Evolutionary conservation across 2,113 vertebrate species (phyloP).

Genomic region (Oreochromis aureus): DNA sequence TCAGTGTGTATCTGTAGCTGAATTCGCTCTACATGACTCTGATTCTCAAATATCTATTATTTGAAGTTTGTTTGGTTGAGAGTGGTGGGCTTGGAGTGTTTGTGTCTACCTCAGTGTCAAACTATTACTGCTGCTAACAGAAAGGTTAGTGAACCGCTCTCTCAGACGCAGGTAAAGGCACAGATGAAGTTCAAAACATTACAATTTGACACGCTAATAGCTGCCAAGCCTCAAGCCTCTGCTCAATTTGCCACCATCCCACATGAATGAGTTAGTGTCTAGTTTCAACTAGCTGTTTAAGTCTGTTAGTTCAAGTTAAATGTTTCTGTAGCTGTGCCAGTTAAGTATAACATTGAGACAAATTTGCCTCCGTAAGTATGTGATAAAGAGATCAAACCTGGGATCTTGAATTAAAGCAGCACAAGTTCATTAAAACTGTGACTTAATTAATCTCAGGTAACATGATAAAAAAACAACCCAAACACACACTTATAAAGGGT

Average conservation of each 20-base stretch:
- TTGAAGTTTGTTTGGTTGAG: background rate
- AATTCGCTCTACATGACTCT: background rate
- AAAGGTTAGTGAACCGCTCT: background rate
- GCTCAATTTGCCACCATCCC: background rate
- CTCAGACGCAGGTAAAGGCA: background rate
- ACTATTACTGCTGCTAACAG: background rate
- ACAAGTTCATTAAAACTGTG: background rate
- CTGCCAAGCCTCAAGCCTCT: constrained; percentile 37
- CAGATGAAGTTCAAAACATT: background rate
- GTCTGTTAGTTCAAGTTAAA: constrained; percentile 24
- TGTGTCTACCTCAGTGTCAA: background rate
- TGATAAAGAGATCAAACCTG: background rate
- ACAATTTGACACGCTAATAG: constrained; percentile 1
- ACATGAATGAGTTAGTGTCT: constrained; percentile 14
- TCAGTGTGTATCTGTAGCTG: background rate
- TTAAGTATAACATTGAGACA: background rate
- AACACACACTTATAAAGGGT: background rate
- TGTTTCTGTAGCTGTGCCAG: background rate
- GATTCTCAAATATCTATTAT: background rate
- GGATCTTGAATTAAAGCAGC: background rate
- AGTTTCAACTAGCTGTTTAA: constrained; percentile 20
- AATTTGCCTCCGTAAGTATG: background rate
- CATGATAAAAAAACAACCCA: background rate
- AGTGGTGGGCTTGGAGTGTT: background rate
- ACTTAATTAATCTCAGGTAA: background rate